Evolutionary conservation across 2,888 invertebrate species (phyloP), one percentile per base, ranked within the genome.

Genomic region (Cenopis cana): DNA sequence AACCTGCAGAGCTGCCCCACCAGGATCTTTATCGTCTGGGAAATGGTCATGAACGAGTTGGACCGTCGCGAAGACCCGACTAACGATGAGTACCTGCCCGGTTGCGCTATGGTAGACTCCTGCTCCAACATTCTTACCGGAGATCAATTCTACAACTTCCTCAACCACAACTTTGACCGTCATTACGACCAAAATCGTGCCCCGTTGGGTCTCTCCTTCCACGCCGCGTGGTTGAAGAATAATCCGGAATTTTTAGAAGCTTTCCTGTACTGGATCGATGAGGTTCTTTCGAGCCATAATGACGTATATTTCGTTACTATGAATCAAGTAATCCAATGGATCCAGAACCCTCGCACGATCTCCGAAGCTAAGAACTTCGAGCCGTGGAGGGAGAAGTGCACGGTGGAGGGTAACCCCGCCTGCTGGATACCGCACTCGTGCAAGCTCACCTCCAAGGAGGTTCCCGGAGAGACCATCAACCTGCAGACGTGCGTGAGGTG

Each of bases 241-340:
- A 98, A 98, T 85, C 98, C 98, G 55, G 98, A 98, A 89, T 98
- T 96, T 88, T 94, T 98, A 76, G 98, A 98, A 83, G 98, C 98
- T 66, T 98, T 98, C 95, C 94, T 98, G 20, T 98, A 96, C 87
- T 98, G 98, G 98, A 96, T 98, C 83, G 98, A 98, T 86, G 98
- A 98, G 90, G 95, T 97, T 73, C 91, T 97, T 49, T 93, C 95
- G 78, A 97, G 96, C 77, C 97, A 97, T 93, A 97, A 97, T 78
- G 98, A 98, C 85, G 98, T 98, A 11, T 98, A 97, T 91, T 98
- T 98, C 87, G 97, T 97, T 17, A 98, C 98, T 73, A 98, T 98
- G 98, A 98, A 98, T n/a, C 97, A 98, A 88, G 98, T 98, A 8
- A 98, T 98, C 79, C 98, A 98, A 85, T 98, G 98, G 98, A 97